A percentile compares a stretch with the other conserved stretches of the same genome.
phyloP scores from a whole-genome alignment of 2,888 invertebrate genomes.

The Spisula solida region DNA sequence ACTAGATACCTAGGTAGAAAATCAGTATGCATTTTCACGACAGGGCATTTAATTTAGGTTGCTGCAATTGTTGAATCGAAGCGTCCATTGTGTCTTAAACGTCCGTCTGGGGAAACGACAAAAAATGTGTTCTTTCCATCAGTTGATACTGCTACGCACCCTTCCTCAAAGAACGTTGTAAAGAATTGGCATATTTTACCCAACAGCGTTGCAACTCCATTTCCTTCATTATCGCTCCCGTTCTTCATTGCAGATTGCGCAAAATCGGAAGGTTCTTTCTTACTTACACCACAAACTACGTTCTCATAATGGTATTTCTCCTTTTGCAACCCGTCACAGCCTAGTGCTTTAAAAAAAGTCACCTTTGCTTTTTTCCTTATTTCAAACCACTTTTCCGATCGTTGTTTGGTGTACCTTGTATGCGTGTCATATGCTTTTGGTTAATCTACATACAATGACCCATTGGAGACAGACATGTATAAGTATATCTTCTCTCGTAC shows the following conservation, averaged over 20 bases:
- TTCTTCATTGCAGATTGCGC: constrained; percentile 44
- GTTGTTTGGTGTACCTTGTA: constrained; percentile 31
- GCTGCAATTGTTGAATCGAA: constrained; percentile 18
- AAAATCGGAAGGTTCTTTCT: constrained; percentile 12
- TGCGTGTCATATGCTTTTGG: background rate
- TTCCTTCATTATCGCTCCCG: constrained; percentile 56
- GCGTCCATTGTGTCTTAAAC: constrained; percentile 29
- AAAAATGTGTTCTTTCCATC: constrained; percentile 30
- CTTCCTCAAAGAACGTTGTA: constrained; percentile 53
- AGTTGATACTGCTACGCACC: constrained; percentile 26
- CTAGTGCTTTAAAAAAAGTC: constrained; percentile 31
- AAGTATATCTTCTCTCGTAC: no score
- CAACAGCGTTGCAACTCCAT: constrained; percentile 60
- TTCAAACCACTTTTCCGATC: constrained; percentile 46
- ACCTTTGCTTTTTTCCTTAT: background rate
- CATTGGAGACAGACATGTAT: no score
- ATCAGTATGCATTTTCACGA: constrained; percentile 13
- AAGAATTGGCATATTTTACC: constrained; percentile 43
- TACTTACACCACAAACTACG: constrained; percentile 22
- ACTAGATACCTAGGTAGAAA: constrained; percentile 12
- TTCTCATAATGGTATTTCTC: constrained; percentile 44
- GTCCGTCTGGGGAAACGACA: constrained; percentile 66
- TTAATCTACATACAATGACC: no score
- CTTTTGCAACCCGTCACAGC: constrained; percentile 33
- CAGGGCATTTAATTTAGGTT: constrained; percentile 32